Conservation (phyloP, 2,888 invertebrate species). For the Polietes domitor region DNA sequence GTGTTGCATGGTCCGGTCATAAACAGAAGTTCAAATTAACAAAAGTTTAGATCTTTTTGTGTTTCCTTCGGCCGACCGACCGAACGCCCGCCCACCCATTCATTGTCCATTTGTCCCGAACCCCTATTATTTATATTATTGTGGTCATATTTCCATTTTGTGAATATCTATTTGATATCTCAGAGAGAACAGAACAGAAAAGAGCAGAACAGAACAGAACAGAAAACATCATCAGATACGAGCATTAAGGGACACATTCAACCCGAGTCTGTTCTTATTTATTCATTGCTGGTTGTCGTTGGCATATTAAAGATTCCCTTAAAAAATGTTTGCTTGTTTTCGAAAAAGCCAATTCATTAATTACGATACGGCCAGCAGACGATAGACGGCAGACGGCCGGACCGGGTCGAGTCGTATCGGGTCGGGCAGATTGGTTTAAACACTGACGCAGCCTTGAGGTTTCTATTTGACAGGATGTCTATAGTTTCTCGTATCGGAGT, state of each 20-base stretch:
- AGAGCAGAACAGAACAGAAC: neutral
- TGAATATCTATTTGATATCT: conserved; percentile 13
- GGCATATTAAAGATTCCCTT: neutral
- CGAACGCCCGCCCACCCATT: neutral
- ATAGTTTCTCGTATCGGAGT: neutral
- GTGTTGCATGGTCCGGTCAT: neutral
- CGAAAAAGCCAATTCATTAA: conserved; percentile 20
- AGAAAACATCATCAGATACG: conserved; percentile 16
- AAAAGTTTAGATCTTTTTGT: conserved; percentile 10
- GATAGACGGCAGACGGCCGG: neutral
- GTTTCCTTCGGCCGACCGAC: neutral
- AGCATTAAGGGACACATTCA: conserved; percentile 7
- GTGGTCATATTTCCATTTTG: conserved; percentile 31
- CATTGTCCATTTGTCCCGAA: neutral
- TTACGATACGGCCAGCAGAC: neutral
- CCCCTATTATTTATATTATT: conserved; percentile 32
- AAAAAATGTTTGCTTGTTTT: conserved; percentile 1
- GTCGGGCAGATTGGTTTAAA: neutral
- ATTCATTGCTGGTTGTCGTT: conserved; percentile 12
- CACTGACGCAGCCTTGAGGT: neutral
- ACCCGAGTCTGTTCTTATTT: neutral
- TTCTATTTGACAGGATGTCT: conserved; percentile 14
- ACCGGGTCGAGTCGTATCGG: too few species aligned
- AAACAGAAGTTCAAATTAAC: conserved; percentile 33
- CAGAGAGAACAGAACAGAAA: neutral